Evolutionary conservation across 1,140 invertebrate genomes (phyloP), one percentile per base, ranked within the genome.

Genomic region (Drosophila pseudoananassae): DNA sequence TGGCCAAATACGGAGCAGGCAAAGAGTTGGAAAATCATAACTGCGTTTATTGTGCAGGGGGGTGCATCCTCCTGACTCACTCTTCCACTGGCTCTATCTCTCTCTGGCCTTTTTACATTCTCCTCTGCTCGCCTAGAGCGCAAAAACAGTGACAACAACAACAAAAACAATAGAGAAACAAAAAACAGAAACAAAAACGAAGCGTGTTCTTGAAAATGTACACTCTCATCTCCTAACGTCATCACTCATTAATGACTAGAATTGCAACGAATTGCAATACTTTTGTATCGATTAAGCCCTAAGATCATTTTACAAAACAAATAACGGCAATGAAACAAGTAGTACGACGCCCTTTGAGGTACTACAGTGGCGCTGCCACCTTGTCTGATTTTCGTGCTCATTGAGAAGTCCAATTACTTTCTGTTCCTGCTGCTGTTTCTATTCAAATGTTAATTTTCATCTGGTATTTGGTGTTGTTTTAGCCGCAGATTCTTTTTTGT

Each of bases 371-470:
- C 29, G 70, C 79, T 79, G 76, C 80, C 76, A 78, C 64, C 45
- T 59, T 83, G 27, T 83, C 84, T 65, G 59, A 79, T 85, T 84
- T 76, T 63, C 49, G 36, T 65, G 56, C 52, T 9, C 40, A 43
- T 43, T 43, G 40, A 15, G 15, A 43, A 43, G 14, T 43, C 40
- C 40, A 43, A 43, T 43, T 43, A 43, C 14, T 43, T 70, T 50
- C 40, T 61, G 47, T 52, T 25, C 23, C 4, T n/a, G n/a, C n/a
- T 57, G 29, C 52, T 68, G 31, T 36, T 78, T 52, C 51, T 66
- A 10, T 60, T 49, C 31, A 53, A 53, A 40, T 53, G 45, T 53
- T 12, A 36, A 60, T 60, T 27, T 68, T 63, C 4, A 14, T 17
- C 29, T 38, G 23, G 29, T 27, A 10, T 8, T 17, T 43, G 43